phyloP scores from a whole-genome alignment of 2,113 vertebrate species.

The Hyla sarda region DNA sequence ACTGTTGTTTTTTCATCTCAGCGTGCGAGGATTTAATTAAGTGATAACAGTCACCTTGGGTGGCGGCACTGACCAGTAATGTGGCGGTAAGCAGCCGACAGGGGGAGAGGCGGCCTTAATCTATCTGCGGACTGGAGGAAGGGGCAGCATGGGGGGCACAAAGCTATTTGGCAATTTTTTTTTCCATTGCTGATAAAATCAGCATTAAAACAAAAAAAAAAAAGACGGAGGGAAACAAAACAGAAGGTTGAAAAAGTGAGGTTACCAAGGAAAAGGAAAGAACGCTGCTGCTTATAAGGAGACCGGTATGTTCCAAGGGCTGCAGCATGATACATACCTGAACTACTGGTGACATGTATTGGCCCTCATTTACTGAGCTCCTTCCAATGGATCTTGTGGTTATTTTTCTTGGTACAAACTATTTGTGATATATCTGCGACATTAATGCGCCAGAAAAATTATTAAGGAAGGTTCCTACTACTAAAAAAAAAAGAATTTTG shows the following conservation, averaged over 20 bases:
- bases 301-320: neutral
- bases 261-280: neutral
- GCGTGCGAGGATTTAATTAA: conserved; percentile 91
- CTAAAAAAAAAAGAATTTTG: no score
- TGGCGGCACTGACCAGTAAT: conserved; percentile 89
- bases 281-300: neutral
- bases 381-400: no score
- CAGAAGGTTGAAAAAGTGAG: conserved; percentile 30
- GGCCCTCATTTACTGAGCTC: no score
- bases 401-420: no score
- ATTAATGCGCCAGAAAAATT: no score
- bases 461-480: no score
- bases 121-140: conserved; percentile 80
- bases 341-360: no score
- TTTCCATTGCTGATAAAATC: conserved; percentile 84
- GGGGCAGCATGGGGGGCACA: conserved; percentile 36
- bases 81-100: conserved; percentile 88
- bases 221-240: neutral
- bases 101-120: conserved; percentile 85
- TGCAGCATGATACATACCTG: neutral
- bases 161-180: conserved; percentile 76
- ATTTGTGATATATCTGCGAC: no score
- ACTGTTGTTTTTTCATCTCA: conserved; percentile 88
- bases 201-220: conserved; percentile 68
- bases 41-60: conserved; percentile 94